These are phyloP conservation scores for Eulemur mongoz DNA, from an alignment of 2,797 vertebrate genomes.

Conservation along the genomic window DNA sequence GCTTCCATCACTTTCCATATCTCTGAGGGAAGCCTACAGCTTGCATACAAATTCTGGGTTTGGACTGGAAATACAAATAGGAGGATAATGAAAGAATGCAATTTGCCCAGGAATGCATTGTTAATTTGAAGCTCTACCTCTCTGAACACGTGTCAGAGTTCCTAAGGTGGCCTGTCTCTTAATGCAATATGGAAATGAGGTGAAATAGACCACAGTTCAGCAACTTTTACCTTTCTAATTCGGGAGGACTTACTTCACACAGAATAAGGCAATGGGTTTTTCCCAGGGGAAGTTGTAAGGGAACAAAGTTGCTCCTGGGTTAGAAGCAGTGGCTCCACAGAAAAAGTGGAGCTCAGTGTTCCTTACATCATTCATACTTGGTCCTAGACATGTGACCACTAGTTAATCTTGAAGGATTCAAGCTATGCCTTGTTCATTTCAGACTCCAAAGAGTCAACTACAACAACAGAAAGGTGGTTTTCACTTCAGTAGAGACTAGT, in stretches of 20 bases:
- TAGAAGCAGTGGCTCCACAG: background rate
- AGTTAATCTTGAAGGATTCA: background rate
- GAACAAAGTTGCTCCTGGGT: background rate
- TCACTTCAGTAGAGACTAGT: constrained; percentile 61
- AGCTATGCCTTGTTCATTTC: constrained; percentile 43
- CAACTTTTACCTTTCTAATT: background rate
- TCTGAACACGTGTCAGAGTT: background rate
- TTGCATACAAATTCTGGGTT: background rate
- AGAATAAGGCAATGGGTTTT: background rate
- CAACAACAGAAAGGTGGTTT: constrained; percentile 53
- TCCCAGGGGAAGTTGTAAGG: background rate
- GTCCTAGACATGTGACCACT: background rate
- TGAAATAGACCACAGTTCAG: background rate
- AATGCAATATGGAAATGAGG: background rate
- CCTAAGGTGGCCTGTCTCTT: background rate
- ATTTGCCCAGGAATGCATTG: background rate
- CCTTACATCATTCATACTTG: background rate
- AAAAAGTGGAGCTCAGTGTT: background rate
- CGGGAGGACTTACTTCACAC: background rate
- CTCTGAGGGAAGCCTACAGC: background rate
- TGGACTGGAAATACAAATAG: constrained; percentile 1
- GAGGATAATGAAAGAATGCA: background rate
- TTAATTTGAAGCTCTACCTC: constrained; percentile 19
- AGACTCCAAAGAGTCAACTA: constrained; percentile 10
- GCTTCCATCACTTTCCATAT: background rate